Evolutionary conservation across 2,888 invertebrate species (phyloP).

Genomic region (Calameuta pallipes): DNA sequence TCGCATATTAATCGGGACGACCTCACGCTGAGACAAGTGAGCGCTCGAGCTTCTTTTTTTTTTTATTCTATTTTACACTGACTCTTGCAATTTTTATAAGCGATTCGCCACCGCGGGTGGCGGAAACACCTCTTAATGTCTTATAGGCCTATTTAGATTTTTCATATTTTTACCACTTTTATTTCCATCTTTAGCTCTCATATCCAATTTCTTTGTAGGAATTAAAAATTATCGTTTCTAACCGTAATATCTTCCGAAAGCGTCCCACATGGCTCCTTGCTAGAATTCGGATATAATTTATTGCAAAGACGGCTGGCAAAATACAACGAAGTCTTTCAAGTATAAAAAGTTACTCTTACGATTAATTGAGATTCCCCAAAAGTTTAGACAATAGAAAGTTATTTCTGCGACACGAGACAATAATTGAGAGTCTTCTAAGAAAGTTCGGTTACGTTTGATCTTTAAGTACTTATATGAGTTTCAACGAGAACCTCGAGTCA

Average conservation of each 20-base stretch:
- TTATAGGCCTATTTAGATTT: background rate
- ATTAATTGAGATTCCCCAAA: background rate
- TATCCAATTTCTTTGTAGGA: background rate
- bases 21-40: conserved; percentile 32
- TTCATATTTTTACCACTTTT: background rate
- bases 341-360: background rate
- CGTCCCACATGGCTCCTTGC: background rate
- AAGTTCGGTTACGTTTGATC: background rate
- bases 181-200: background rate
- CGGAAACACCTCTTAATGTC: background rate
- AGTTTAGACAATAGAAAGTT: background rate
- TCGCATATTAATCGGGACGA: conserved; percentile 17
- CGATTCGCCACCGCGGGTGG: background rate
- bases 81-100: background rate
- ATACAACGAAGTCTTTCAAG: background rate
- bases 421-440: background rate
- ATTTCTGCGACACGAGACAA: background rate
- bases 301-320: background rate
- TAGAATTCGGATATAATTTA: background rate
- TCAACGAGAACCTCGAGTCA: background rate
- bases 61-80: background rate
- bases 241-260: background rate
- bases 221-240: background rate
- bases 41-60: conserved; percentile 1
- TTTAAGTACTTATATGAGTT: background rate